These are phyloP conservation scores for Pangasius mekongensis DNA, from an alignment of 2,797 vertebrate species.

Conservation along the genomic window DNA sequence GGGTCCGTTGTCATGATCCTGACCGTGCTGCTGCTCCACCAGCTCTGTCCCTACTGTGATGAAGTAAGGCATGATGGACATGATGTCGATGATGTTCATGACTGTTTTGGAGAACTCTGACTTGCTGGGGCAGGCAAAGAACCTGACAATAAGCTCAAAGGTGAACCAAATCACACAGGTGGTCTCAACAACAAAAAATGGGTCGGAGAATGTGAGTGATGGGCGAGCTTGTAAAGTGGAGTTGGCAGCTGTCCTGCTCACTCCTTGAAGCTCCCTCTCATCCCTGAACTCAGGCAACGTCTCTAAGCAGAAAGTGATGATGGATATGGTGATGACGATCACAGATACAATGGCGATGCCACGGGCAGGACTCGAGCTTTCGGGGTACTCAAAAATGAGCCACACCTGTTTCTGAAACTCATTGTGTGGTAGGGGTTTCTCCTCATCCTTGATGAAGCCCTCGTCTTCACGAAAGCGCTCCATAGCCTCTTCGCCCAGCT, in stretches of 20 bases:
- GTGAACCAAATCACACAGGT: constrained; percentile 98
- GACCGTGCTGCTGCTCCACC: constrained; percentile 81
- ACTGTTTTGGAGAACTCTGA: constrained; percentile 87
- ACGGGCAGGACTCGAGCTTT: constrained; percentile 90
- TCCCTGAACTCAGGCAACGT: constrained; percentile 94
- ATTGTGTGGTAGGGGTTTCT: constrained; percentile 86
- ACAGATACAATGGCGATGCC: constrained; percentile 95
- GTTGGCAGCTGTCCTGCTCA: constrained; percentile 71
- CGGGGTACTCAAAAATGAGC: constrained; percentile 96
- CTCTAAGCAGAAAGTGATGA: constrained; percentile 96
- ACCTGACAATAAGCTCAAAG: constrained; percentile 91
- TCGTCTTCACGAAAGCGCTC: constrained; percentile 92
- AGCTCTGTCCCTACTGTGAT: constrained; percentile 94
- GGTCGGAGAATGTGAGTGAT: constrained; percentile 84
- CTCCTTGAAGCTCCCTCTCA: constrained; percentile 81
- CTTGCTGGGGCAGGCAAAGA: constrained; percentile 92
- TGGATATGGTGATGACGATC: constrained; percentile 94
- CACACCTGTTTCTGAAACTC: constrained; percentile 98
- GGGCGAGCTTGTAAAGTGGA: constrained; percentile 70
- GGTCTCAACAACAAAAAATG: constrained; percentile 96
- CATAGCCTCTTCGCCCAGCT: constrained; percentile 93
- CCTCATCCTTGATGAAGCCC: constrained; percentile 91
- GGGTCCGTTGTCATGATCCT: constrained; percentile 79
- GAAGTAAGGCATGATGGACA: constrained; percentile 97
- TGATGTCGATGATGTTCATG: constrained; percentile 93